Percentiles rank a stretch among this genome's conserved stretches.
Conservation (phyloP, 2,797 vertebrate genomes). For the Limosa lapponica region DNA sequence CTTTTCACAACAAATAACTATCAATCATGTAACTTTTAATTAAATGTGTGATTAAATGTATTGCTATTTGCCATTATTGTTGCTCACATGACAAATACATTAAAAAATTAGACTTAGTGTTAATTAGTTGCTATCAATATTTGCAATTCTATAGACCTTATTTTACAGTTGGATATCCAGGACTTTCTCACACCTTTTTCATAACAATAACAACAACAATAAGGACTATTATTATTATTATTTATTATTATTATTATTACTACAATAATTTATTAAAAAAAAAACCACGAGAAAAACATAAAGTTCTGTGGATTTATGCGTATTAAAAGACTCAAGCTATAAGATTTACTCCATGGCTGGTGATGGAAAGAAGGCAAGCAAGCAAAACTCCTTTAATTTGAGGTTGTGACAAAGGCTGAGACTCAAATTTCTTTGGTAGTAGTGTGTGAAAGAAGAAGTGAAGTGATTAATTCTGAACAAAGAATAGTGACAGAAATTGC, state of each 20-base stretch:
- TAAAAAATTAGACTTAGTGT: background rate
- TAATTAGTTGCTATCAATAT: background rate
- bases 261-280: background rate
- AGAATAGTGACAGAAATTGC: background rate
- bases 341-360: background rate
- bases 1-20: background rate
- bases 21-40: background rate
- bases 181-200: background rate
- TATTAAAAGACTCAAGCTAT: background rate
- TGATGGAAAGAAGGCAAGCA: background rate
- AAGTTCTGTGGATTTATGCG: background rate
- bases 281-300: background rate
- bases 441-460: background rate
- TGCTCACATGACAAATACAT: background rate
- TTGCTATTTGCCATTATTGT: background rate
- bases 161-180: background rate
- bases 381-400: background rate
- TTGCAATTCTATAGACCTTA: background rate
- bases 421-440: background rate
- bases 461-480: constrained; percentile 40
- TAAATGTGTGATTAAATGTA: background rate
- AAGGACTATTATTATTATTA: background rate
- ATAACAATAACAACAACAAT: background rate
- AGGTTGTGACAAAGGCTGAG: background rate
- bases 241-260: too few species aligned